Base-by-base conservation (phyloP, 2,888 invertebrate species). In the Schizaphis graminum region DNA sequence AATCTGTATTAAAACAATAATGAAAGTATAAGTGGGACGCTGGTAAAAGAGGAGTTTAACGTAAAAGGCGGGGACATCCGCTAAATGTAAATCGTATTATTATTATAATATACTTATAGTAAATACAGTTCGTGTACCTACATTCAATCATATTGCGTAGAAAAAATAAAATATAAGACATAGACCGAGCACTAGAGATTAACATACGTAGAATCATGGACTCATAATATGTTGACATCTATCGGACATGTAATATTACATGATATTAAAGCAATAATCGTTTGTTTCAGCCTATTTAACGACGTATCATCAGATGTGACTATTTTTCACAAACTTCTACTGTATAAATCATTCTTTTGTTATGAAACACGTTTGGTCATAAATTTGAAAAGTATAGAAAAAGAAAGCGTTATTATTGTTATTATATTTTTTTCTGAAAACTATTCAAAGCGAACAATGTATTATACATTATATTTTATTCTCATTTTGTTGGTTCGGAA, bases 381-480 rank as follows among this genome's bases (percentile, higher is more conserved):
- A 61, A 26, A 61, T 90, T 47, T 90, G 16, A 61, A 47, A 47
- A n/a, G 61, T n/a, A 28, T n/a, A 41, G 44, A 26, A 44, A 47
- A 61, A 89, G 44, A 89, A 89, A 77, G 21, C 77, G 77, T 77
- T 77, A 77, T 21, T 77, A 77, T 77, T 67, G n/a, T 67, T 89
- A 86, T 86, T 86, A 13, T 85, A 35, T 56, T 13, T 89, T 61
- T 41, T 89, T 61, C 47, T 21, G 47, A 47, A 90, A 61, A 90
- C 47, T 21, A 61, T 90, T 67, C 57, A 77, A 77, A 77, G 35
- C 77, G 77, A 77, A 77, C 77, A 77, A 90, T 56, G 21, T 67
- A 90, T 90, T 86, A 90, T 57, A 77, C 35, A 77, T 49, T 28
- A 57, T 89, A 35, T 49, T 86, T 86, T 49, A 89, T 89, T 89